These are phyloP conservation scores for Fratercula arctica DNA, from an alignment of 2,797 vertebrate species.

Conservation along the genomic window DNA sequence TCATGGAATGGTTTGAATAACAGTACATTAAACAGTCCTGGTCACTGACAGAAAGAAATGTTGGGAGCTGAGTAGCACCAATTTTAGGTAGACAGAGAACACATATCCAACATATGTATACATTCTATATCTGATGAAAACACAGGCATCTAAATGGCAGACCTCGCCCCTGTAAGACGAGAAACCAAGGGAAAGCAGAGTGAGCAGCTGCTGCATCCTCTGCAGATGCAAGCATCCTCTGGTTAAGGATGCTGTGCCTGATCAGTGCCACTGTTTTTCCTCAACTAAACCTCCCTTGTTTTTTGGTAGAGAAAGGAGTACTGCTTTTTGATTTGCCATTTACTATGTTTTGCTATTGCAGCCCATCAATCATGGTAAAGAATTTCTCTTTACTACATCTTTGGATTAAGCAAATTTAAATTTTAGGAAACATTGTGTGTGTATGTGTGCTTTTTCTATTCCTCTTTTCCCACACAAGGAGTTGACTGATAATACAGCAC, in stretches of 20 bases:
- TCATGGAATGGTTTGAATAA: not conserved
- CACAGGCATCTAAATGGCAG: not conserved
- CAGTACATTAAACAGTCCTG: not conserved
- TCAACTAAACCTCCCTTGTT: not conserved
- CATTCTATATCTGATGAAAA: not conserved
- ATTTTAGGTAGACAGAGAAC: not conserved
- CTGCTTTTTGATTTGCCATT: not conserved
- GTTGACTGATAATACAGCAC: not conserved
- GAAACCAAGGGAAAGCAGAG: not conserved
- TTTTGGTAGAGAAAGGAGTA: not conserved
- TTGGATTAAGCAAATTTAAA: not conserved
- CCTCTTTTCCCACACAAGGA: not conserved
- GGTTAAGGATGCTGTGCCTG: not conserved
- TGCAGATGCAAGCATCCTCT: not conserved
- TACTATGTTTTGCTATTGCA: not conserved
- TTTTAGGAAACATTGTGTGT: not conserved
- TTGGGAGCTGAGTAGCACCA: not conserved
- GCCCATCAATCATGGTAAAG: not conserved
- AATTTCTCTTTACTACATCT: not conserved
- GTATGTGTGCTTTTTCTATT: not conserved
- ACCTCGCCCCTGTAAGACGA: fast-evolving
- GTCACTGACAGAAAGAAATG: not conserved
- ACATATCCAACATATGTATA: not conserved
- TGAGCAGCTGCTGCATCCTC: not conserved
- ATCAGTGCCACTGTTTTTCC: not conserved